phyloP scores from a whole-genome alignment of 2,797 vertebrate genomes.

The Danio jaintianensis region DNA sequence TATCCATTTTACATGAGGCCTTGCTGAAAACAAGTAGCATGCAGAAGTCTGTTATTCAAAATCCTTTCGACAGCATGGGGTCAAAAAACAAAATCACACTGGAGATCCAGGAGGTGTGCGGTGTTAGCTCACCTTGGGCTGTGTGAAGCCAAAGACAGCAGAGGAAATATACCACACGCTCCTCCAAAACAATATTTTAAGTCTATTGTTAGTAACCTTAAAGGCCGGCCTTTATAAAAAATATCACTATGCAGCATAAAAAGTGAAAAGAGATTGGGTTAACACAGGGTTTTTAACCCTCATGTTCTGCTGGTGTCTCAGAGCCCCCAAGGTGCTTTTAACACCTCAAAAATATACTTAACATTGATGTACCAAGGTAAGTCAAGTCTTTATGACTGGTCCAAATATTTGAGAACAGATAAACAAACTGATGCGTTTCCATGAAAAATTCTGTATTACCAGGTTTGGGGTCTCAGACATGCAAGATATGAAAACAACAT shows the following conservation, averaged over 20 bases:
- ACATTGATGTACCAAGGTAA: not conserved
- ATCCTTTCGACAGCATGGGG: slow-evolving; percentile 72
- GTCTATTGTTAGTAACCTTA: not conserved
- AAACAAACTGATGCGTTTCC: not conserved
- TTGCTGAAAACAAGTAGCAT: slow-evolving; percentile 76
- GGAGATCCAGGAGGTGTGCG: slow-evolving; percentile 60
- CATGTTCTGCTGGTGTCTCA: not conserved
- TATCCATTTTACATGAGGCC: slow-evolving; percentile 84
- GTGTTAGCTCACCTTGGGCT: slow-evolving; percentile 71
- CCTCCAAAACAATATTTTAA: slow-evolving; percentile 25
- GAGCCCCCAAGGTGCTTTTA: not conserved
- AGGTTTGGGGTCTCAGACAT: not conserved
- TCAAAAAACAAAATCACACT: slow-evolving; percentile 78
- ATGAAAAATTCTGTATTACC: not conserved
- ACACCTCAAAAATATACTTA: not conserved
- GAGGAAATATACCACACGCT: slow-evolving; percentile 16
- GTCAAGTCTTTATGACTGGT: not conserved
- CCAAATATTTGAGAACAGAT: not conserved
- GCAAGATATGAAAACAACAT: not conserved
- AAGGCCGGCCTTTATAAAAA: slow-evolving; percentile 14
- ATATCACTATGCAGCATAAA: not conserved
- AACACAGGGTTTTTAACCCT: not conserved
- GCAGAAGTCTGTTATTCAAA: slow-evolving; percentile 75
- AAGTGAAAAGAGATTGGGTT: not conserved
- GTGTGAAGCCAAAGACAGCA: slow-evolving; percentile 44